Evolutionary conservation across 1,140 invertebrate species (phyloP), one percentile per base, ranked within the genome.

Genomic region (Atta colombica): DNA sequence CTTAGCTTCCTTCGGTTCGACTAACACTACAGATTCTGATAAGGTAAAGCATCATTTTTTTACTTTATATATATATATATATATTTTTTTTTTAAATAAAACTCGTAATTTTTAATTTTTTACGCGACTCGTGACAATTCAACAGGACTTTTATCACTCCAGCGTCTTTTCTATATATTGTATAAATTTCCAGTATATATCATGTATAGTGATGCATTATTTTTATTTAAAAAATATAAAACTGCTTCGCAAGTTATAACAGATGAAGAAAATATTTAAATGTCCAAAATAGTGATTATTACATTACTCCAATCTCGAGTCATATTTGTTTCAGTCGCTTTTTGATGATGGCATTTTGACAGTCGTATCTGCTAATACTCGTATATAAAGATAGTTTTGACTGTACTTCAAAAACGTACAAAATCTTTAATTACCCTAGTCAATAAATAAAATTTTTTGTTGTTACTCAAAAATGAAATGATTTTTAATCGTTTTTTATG

Each of bases 21-120:
- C 98, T 25, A 99, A 98, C 92, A 99, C 98, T 10, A 99, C 98
- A 0, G 98, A 99, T 95, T 99, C 98, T 45, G 98, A 99, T 94
- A 98, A 98, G 97, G 98, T 98, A 96, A 96, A 97, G 12, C 28
- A 8, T 25, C 2, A 61, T 28, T 35, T 60, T 16, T 82, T 78
- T 39, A 63, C 12, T 45, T 10, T 21, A 28, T 3, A 12, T 35
- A 35, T 16, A 31, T 31, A 3, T 31, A 31, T 31, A 31, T 31
- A 31, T 31, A 31, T 31, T 18, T 60, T 49, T 16, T n/a, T 61
- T 49, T 74, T 63, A 10, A 53, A 53, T 58, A 75, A 39, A 12
- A 63, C 63, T 45, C 8, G 39, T 45, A 45, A 45, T 45, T 10
- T 45, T 10, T 45, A 8, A 14, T 25, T 21, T 51, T 51, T 68